Conservation (phyloP, 2,113 vertebrate species). For the Ceuthmochares aereus region DNA sequence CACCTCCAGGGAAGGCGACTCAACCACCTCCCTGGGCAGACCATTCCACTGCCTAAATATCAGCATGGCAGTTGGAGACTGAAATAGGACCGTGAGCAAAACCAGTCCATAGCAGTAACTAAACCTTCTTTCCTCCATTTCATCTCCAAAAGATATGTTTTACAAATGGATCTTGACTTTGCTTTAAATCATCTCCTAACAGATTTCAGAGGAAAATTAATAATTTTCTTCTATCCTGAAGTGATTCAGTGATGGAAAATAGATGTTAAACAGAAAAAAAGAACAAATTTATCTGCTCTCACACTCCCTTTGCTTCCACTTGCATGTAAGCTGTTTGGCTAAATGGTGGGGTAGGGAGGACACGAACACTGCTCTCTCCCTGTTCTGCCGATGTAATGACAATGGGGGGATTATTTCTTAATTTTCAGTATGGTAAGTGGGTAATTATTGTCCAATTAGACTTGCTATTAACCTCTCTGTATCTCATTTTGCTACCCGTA, state of each 20-base stretch:
- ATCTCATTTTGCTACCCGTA: conserved; percentile 53
- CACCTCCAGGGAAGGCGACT: too few relatives aligned
- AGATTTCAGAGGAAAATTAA: neutral
- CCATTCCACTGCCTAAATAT: too few relatives aligned
- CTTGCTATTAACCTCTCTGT: conserved; percentile 64
- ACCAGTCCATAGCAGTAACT: neutral
- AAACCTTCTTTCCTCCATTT: neutral
- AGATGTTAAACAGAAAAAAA: neutral
- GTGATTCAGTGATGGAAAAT: neutral
- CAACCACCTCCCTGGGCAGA: too few relatives aligned
- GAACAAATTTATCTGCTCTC: conserved; percentile 7
- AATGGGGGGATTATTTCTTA: conserved; percentile 68
- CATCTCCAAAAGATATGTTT: neutral
- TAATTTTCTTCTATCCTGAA: neutral
- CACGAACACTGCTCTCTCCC: neutral
- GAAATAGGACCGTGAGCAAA: too few relatives aligned
- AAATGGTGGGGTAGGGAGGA: conserved; percentile 21
- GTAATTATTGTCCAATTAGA: conserved; percentile 69
- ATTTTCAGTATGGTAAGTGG: conserved; percentile 61
- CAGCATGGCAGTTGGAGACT: neutral
- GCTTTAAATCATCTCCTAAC: neutral
- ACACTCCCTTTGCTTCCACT: neutral
- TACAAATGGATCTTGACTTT: neutral
- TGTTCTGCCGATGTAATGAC: conserved; percentile 56
- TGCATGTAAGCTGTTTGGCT: neutral